A percentile compares a stretch with the other conserved stretches of the same genome.
These are phyloP conservation scores for Drosophila tani DNA, from an alignment of 1,140 invertebrate genomes.

Conservation along the genomic window DNA sequence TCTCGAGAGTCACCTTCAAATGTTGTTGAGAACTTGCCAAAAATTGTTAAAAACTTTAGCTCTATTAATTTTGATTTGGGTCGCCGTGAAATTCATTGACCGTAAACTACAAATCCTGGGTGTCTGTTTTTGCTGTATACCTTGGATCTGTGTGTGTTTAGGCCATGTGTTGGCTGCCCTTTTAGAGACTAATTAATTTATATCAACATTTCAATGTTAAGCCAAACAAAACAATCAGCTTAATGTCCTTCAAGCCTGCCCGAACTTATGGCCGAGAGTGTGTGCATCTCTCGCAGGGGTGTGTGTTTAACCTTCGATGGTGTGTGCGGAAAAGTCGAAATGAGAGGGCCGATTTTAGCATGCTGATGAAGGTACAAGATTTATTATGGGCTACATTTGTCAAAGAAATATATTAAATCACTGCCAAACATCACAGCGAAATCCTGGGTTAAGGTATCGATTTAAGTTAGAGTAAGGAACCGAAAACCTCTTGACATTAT, in stretches of 20 bases:
- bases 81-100: constrained; percentile 11
- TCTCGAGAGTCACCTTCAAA: not conserved
- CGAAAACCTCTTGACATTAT: not conserved
- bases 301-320: not conserved
- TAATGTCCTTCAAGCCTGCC: constrained; percentile 67
- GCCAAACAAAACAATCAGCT: constrained; percentile 82
- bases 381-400: constrained; percentile 32
- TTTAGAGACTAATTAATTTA: constrained; percentile 80
- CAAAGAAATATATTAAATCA: constrained; percentile 12
- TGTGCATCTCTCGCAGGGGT: constrained; percentile 1
- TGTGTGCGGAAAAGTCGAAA: constrained; percentile 5
- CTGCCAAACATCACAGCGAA: constrained; percentile 1
- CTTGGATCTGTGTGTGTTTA: constrained; percentile 20
- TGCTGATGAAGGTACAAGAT: constrained; percentile 18
- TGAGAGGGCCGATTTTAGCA: constrained; percentile 11
- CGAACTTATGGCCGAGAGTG: constrained; percentile 4
- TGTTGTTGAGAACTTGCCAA: constrained; percentile 4
- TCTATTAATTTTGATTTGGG: constrained; percentile 58
- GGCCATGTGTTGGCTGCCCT: constrained; percentile 45
- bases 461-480: not conserved
- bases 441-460: not conserved
- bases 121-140: constrained; percentile 11
- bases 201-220: constrained; percentile 83
- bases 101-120: constrained; percentile 33
- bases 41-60: constrained; percentile 53